phyloP scores from a whole-genome alignment of 2,888 invertebrate genomes.

The Cremastinae sp. region DNA sequence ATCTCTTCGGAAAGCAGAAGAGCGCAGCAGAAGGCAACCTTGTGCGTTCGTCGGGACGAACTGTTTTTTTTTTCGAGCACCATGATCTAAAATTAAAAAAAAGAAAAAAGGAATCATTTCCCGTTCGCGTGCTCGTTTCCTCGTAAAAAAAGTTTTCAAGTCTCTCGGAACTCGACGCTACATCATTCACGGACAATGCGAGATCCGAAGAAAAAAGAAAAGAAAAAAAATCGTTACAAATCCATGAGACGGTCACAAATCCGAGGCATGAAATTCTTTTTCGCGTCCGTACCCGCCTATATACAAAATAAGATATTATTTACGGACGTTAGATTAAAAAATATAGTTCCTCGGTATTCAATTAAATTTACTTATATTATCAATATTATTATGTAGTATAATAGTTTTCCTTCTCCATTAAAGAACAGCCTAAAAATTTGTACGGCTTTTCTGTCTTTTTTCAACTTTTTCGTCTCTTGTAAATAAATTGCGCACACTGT shows the following conservation, averaged over 20 bases:
- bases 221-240: conserved; percentile 6
- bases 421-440: conserved; percentile 58
- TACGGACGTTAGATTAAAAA: conserved; percentile 70
- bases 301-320: conserved; percentile 72
- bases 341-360: conserved; percentile 66
- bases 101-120: conserved; percentile 21
- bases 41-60: conserved; percentile 22
- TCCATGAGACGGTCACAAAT: conserved; percentile 33
- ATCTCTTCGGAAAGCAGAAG: conserved; percentile 4
- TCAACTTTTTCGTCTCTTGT: conserved; percentile 22
- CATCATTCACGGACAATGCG: not conserved
- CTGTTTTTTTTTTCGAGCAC: conserved; percentile 9
- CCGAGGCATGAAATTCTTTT: conserved; percentile 26
- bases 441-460: conserved; percentile 50
- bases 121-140: conserved; percentile 30
- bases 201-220: not conserved
- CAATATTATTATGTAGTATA: conserved; percentile 47
- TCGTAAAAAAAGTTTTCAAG: conserved; percentile 23
- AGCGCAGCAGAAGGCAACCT: conserved; percentile 45
- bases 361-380: conserved; percentile 39
- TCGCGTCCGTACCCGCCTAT: conserved; percentile 46
- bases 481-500: conserved; percentile 36
- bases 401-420: conserved; percentile 49
- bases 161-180: conserved; percentile 11
- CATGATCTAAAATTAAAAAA: conserved; percentile 19